phyloP scores from a whole-genome alignment of 2,113 vertebrate genomes.

The Gobiocypris rarus region DNA sequence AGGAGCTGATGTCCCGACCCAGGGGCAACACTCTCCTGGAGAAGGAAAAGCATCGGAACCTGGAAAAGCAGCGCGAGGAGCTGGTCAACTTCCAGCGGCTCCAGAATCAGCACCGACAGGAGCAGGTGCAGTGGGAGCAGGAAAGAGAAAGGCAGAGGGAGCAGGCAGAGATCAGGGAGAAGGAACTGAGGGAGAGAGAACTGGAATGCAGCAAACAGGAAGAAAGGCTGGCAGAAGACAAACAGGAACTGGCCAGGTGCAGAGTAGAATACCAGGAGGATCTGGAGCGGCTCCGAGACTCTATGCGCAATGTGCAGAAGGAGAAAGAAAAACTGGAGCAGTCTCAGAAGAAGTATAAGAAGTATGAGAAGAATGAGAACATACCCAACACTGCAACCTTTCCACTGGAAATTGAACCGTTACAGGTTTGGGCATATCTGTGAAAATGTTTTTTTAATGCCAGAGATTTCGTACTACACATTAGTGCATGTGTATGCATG shows the following conservation, averaged over 20 bases:
- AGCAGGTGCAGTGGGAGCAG: slow-evolving; percentile 87
- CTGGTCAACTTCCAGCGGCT: slow-evolving; percentile 81
- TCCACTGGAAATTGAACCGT: not conserved
- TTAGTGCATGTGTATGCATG: no score
- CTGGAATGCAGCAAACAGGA: slow-evolving; percentile 68
- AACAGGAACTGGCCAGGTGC: slow-evolving; percentile 71
- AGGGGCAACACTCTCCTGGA: slow-evolving; percentile 84
- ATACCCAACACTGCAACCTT: slow-evolving; percentile 1
- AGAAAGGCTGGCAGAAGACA: slow-evolving; percentile 74
- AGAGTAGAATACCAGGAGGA: slow-evolving; percentile 84
- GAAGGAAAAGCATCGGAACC: slow-evolving; percentile 90
- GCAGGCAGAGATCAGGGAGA: slow-evolving; percentile 70
- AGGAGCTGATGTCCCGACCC: slow-evolving; percentile 77
- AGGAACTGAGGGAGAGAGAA: slow-evolving; percentile 72
- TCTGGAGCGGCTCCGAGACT: slow-evolving; percentile 86
- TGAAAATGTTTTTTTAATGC: no score
- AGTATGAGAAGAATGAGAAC: slow-evolving; percentile 62
- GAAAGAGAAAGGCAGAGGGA: slow-evolving; percentile 74
- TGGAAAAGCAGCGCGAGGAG: slow-evolving; percentile 89
- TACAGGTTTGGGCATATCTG: not conserved
- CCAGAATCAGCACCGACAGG: slow-evolving; percentile 81
- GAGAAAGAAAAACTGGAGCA: slow-evolving; percentile 81
- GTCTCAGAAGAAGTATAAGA: slow-evolving; percentile 62
- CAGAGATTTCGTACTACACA: no score
- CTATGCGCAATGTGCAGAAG: slow-evolving; percentile 78